Evolutionary conservation across 2,113 vertebrate genomes (phyloP).

Genomic region (Saccopteryx leptura): DNA sequence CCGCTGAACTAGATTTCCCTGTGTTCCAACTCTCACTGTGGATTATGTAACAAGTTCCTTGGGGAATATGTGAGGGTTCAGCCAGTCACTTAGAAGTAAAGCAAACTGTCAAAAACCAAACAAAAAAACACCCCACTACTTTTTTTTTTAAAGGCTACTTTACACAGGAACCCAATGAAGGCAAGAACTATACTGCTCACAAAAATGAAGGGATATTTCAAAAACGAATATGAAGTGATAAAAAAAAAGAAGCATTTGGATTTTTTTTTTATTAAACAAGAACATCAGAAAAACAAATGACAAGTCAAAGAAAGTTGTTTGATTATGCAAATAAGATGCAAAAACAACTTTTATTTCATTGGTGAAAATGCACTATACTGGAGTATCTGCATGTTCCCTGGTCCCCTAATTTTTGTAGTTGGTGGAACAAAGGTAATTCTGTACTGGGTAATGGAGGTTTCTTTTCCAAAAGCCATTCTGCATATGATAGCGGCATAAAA

Average conservation of each 20-base stretch:
- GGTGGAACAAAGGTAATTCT: constrained; percentile 49
- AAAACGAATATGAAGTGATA: too few relatives aligned
- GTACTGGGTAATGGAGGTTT: constrained; percentile 48
- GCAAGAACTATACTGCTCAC: neutral
- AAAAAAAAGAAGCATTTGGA: too few relatives aligned
- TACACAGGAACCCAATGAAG: constrained; percentile 80
- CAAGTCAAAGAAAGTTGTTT: too few relatives aligned
- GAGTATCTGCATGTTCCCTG: too few relatives aligned
- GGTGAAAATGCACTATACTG: too few relatives aligned
- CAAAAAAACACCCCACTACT: too few relatives aligned
- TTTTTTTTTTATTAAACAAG: too few relatives aligned
- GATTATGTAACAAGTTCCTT: constrained; percentile 82
- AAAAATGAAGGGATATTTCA: too few relatives aligned
- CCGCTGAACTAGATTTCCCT: constrained; percentile 41
- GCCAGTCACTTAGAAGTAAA: constrained; percentile 66
- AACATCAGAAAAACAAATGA: too few relatives aligned
- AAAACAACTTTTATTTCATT: too few relatives aligned
- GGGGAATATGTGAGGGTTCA: constrained; percentile 56
- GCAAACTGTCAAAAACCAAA: constrained; percentile 56
- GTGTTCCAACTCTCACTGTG: constrained; percentile 72
- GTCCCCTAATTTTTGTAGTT: too few relatives aligned
- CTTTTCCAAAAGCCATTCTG: constrained; percentile 62
- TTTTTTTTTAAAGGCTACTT: constrained; percentile 31
- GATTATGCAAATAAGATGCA: too few relatives aligned
- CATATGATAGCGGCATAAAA: constrained; percentile 38